A percentile compares a stretch with the other conserved stretches of the same genome.
phyloP scores from a whole-genome alignment of 2,113 vertebrate species.

The Halcyon senegalensis region DNA sequence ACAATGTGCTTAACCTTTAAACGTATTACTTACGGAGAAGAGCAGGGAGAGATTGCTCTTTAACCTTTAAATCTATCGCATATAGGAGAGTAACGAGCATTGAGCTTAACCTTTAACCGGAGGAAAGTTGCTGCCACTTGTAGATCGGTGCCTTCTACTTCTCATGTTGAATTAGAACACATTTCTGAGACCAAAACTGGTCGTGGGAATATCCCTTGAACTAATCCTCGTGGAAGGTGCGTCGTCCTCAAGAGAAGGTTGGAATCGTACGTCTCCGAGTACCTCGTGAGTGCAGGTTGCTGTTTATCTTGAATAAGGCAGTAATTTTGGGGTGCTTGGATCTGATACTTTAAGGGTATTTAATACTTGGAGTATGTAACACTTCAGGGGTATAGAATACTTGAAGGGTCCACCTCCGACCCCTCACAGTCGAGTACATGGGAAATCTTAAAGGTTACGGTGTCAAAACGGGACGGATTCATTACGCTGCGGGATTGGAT shows the following conservation, averaged over 20 bases:
- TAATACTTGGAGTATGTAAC: too few species aligned
- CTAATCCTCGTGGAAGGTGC: neutral
- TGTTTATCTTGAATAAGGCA: rapidly evolving
- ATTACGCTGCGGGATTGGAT: neutral
- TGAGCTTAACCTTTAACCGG: neutral
- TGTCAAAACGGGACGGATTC: neutral
- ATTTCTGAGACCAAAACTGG: neutral
- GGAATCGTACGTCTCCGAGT: neutral
- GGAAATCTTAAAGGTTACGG: neutral
- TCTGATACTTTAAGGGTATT: too few species aligned
- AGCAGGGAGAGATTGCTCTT: neutral
- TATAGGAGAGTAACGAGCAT: neutral
- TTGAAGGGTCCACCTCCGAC: neutral
- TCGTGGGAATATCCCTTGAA: neutral
- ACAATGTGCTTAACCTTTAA: neutral
- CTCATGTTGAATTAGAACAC: neutral
- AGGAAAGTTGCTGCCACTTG: neutral
- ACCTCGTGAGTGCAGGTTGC: rapidly evolving
- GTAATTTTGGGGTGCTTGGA: too few species aligned
- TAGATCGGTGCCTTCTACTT: neutral
- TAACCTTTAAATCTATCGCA: conserved; percentile 13
- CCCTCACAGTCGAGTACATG: neutral
- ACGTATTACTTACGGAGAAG: neutral
- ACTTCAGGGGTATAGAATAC: too few species aligned
- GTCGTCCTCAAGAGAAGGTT: neutral